Base-by-base conservation (phyloP, 2,797 vertebrate genomes). In the Neosalanx taihuensis region DNA sequence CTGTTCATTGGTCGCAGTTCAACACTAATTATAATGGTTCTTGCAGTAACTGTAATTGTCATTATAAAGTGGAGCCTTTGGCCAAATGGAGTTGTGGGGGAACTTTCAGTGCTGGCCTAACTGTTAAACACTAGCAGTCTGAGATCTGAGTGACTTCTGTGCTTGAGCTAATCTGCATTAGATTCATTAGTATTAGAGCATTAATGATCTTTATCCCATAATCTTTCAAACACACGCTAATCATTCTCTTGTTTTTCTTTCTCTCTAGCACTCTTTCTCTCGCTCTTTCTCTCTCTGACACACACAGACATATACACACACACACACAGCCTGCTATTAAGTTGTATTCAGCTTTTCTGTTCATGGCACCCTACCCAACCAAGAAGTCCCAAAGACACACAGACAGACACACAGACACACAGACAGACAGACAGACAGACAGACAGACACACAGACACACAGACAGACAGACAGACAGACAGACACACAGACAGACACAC, bases 371-470 rank as follows among this genome's bases (percentile, higher is more conserved):
- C 37, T 35, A 58, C 58, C 26, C 61, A 65, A 29, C 46, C 62
- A n/a, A 9, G 3, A 7, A 26, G 71, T 30, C 26, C 53, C 23
- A 53, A 53, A 56, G 29, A 70, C 76, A 76, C 77, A 72, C 75
- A 77, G 74, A 80, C 70, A 81, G 75, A 78, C 79, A 80, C 74
- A 79, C 78, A 67, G 5, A 13, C 57, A 37, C 65, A 69, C 65
- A 46, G 70, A 80, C 41, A 61, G 69, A 72, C 72, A 60, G 63
- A 31, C 61, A 71, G 74, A 62, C 75, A 79, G 81, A 71, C 64
- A 67, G 9, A 58, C 58, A 30, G 41, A 46, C 41, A 46, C 1
- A 46, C 41, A 46, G 41, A 26, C 23, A 26, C 23, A 26, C 23
- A 26, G 1, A 26, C 23, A 26, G 23, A 26, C 23, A 26, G 1